These are phyloP conservation scores for Heteractis magnifica DNA, from an alignment of 92 coral and sea anemone genomes.

Conservation along the genomic window DNA sequence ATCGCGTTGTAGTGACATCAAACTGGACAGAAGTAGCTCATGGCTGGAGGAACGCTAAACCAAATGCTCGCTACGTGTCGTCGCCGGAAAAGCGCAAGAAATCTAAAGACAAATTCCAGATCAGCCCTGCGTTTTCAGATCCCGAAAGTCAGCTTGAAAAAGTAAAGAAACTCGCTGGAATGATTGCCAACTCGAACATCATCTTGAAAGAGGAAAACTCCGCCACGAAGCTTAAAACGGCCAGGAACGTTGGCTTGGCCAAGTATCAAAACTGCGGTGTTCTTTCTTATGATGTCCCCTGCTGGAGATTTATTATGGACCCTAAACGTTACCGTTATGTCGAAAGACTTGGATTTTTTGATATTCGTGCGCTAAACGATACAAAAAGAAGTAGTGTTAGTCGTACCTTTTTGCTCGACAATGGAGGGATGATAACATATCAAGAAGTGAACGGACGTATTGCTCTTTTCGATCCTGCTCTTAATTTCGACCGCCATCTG, in stretches of 20 bases:
- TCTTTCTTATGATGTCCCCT: constrained; percentile 88
- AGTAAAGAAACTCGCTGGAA: constrained; percentile 78
- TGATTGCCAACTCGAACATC: constrained; percentile 71
- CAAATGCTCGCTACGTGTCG: constrained; percentile 64
- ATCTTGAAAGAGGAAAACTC: constrained; percentile 36
- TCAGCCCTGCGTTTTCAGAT: constrained; percentile 50
- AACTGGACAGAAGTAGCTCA: constrained; percentile 77
- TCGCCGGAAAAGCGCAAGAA: constrained; percentile 69
- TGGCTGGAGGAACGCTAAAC: constrained; percentile 70
- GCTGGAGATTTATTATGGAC: constrained; percentile 92
- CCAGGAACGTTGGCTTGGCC: constrained; percentile 29
- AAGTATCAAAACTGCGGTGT: constrained; percentile 88
- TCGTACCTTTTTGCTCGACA: constrained; percentile 63
- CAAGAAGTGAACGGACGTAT: constrained; percentile 74
- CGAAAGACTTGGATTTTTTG: constrained; percentile 69
- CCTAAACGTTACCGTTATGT: constrained; percentile 78
- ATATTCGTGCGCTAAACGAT: constrained; percentile 51
- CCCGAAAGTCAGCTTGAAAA: constrained; percentile 67
- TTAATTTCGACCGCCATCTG: constrained; percentile 80
- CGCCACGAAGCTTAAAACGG: constrained; percentile 22
- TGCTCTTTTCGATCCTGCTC: constrained; percentile 82
- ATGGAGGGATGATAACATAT: constrained; percentile 72
- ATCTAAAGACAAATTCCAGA: constrained; percentile 63
- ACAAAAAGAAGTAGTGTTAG: constrained; percentile 45
- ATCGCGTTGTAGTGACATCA: constrained; percentile 57